Evolutionary conservation across 2,888 invertebrate genomes (phyloP).

Genomic region (Drosophila longiperda): DNA sequence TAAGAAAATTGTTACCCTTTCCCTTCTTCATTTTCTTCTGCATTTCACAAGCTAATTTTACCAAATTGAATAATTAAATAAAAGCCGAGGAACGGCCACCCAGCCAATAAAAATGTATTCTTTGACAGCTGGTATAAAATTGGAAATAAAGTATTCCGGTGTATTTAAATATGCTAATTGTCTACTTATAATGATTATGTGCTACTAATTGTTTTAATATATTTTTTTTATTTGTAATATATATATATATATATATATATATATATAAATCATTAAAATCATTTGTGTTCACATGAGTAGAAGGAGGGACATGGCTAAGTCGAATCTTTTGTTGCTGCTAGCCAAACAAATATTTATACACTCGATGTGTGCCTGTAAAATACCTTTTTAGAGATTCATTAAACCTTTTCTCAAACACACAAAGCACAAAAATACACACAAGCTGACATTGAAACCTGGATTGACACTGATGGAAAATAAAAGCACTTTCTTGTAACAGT

Average conservation of each 20-base stretch:
- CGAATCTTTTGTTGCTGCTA: not conserved
- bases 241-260: too few relatives aligned
- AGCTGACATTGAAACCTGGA: constrained; percentile 21
- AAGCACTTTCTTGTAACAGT: constrained; percentile 20
- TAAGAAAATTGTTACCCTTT: too few relatives aligned
- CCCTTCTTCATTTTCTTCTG: too few relatives aligned
- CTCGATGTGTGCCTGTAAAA: not conserved
- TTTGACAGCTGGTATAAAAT: not conserved
- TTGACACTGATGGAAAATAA: constrained; percentile 50
- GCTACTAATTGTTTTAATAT: not conserved
- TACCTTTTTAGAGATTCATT: not conserved
- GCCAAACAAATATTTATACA: not conserved
- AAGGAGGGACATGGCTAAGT: not conserved
- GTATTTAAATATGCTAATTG: not conserved
- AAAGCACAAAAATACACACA: not conserved
- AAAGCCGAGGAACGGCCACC: too few relatives aligned
- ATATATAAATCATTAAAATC: too few relatives aligned
- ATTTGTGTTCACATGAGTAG: not conserved
- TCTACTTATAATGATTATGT: not conserved
- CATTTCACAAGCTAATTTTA: too few relatives aligned
- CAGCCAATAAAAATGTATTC: not conserved
- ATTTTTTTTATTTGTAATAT: not conserved
- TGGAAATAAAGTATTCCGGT: not conserved
- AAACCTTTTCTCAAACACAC: not conserved
- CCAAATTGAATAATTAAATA: too few relatives aligned